Evolutionary conservation across 2,888 invertebrate species (phyloP).

Genomic region (Blera fallax): DNA sequence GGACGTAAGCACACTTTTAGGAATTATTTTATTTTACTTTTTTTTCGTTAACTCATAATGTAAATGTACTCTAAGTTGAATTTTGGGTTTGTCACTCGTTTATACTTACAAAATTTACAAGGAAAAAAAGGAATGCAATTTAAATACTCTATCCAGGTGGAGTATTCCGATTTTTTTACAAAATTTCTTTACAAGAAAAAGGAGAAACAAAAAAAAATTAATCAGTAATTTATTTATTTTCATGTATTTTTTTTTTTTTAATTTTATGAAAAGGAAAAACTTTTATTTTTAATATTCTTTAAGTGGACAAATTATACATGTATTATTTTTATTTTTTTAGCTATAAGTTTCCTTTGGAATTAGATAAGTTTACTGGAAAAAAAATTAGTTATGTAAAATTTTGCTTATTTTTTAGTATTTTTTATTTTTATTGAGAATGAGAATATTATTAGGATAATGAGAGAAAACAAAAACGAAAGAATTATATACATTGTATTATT

Average conservation of each 20-base stretch:
- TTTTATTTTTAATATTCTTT: constrained; percentile 20
- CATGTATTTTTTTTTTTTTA: constrained; percentile 29
- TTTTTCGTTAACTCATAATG: background rate
- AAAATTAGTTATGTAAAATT: constrained; percentile 39
- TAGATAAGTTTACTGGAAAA: background rate
- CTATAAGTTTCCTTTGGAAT: constrained; percentile 16
- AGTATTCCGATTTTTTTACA: background rate
- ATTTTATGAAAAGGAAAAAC: background rate
- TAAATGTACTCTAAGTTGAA: constrained; percentile 2
- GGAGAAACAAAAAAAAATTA: background rate
- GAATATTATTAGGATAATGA: constrained; percentile 44
- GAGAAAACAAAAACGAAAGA: constrained; percentile 41
- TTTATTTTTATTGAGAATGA: constrained; percentile 27
- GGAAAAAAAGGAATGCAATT: background rate
- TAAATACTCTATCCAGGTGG: background rate
- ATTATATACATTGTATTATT: constrained; percentile 72
- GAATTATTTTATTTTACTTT: background rate
- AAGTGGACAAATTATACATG: constrained; percentile 45
- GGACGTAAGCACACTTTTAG: constrained; percentile 36
- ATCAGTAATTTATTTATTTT: constrained; percentile 47
- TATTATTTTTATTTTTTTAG: background rate
- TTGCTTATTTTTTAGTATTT: constrained; percentile 22
- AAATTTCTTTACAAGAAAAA: background rate
- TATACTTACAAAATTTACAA: background rate
- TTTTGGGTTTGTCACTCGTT: background rate